Evolutionary conservation across 2,113 vertebrate species (phyloP).

Genomic region (Gulo gulo): DNA sequence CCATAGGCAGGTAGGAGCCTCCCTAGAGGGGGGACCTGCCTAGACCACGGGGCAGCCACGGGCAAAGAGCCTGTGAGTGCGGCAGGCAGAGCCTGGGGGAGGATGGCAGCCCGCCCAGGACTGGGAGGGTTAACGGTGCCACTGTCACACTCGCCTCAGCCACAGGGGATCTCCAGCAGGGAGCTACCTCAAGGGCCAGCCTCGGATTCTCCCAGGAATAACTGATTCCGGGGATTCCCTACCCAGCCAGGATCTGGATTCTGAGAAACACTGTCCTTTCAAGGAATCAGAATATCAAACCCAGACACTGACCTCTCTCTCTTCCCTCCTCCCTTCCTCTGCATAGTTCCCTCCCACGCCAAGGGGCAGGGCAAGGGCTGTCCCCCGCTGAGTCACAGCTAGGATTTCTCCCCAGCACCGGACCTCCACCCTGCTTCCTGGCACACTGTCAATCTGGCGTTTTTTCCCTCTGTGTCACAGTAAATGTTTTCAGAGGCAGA

Average conservation of each 20-base stretch:
- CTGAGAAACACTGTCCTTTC: background rate
- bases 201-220: background rate
- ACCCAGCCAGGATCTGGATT: background rate
- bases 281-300: background rate
- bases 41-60: background rate
- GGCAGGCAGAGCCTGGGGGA: background rate
- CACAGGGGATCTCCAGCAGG: background rate
- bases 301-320: background rate
- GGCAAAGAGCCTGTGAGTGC: background rate
- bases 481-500: background rate
- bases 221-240: background rate
- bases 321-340: background rate
- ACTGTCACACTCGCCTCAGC: background rate
- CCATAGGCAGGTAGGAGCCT: too few relatives aligned
- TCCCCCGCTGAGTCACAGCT: background rate
- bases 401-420: background rate
- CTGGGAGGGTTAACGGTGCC: background rate
- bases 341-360: background rate
- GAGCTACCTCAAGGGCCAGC: background rate
- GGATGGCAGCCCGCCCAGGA: too few relatives aligned
- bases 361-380: background rate
- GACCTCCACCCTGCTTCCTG: background rate
- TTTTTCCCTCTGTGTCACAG: background rate
- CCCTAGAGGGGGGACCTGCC: too few relatives aligned
- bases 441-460: background rate